These are phyloP conservation scores for Carcina quercana DNA, from an alignment of 2,888 invertebrate genomes.

Conservation along the genomic window DNA sequence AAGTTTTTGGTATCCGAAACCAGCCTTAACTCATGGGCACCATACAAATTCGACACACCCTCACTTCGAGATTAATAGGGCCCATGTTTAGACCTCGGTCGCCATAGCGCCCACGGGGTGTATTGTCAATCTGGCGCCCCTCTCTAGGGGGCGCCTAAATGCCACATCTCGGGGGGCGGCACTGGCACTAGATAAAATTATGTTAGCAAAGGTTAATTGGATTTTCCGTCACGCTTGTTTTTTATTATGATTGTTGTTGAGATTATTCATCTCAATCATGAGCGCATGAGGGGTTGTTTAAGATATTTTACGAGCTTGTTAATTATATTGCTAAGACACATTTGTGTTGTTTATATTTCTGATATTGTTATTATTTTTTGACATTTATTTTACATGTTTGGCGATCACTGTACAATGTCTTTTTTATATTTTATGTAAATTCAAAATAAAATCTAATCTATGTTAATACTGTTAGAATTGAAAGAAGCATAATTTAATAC, in stretches of 20 bases:
- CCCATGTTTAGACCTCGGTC: slow-evolving; percentile 60
- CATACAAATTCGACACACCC: slow-evolving; percentile 53
- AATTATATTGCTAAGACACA: no score
- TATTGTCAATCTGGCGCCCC: slow-evolving; percentile 47
- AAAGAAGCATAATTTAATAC: no score
- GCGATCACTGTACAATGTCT: no score
- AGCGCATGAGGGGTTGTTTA: background rate
- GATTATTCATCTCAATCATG: background rate
- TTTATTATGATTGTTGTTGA: slow-evolving; percentile 1
- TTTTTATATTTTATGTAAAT: no score
- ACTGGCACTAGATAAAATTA: slow-evolving; percentile 37
- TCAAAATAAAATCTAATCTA: no score
- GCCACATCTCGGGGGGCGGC: slow-evolving; percentile 65
- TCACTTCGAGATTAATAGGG: slow-evolving; percentile 64
- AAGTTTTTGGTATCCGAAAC: no score
- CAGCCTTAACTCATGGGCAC: slow-evolving; percentile 26
- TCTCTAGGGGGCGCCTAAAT: slow-evolving; percentile 42
- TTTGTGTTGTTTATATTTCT: no score
- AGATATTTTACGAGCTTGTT: no score
- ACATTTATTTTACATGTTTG: no score
- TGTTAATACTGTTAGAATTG: no score
- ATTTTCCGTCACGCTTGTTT: slow-evolving; percentile 11
- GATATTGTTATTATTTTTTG: no score
- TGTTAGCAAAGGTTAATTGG: slow-evolving; percentile 33
- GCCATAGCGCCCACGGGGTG: slow-evolving; percentile 53